Percentiles rank a stretch among this genome's conserved stretches.
Conservation (phyloP, 2,888 invertebrate species). For the Hartigia nigra region DNA sequence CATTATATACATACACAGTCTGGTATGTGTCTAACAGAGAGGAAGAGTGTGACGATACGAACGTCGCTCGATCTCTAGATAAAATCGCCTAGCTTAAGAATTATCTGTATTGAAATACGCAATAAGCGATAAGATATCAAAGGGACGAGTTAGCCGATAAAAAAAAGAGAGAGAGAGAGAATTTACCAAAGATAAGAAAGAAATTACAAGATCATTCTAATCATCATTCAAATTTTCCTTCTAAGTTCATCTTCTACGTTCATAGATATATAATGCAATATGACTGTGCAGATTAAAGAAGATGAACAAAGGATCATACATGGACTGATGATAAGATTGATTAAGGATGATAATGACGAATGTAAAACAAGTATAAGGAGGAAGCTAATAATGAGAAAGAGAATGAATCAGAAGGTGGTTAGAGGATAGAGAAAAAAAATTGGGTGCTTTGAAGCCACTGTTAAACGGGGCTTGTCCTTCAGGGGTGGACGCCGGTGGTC, state of each 20-base stretch:
- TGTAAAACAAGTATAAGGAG: background rate
- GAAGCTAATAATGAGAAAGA: background rate
- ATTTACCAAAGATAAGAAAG: conserved; percentile 10
- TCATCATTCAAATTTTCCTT: background rate
- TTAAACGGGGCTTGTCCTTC: conserved; percentile 32
- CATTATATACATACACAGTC: conserved; percentile 12
- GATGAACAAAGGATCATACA: background rate
- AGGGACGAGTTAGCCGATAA: conserved; percentile 4
- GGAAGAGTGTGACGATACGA: conserved; percentile 10
- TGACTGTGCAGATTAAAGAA: background rate
- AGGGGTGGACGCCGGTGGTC: conserved; percentile 64
- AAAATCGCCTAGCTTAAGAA: background rate
- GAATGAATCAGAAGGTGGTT: background rate
- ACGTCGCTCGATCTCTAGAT: conserved; percentile 25
- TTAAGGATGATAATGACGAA: background rate
- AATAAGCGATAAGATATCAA: background rate
- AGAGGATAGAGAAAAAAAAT: background rate
- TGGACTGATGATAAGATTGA: background rate
- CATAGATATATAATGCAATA: background rate
- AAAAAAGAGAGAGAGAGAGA: background rate
- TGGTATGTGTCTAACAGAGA: conserved; percentile 11
- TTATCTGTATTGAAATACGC: background rate
- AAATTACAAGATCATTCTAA: conserved; percentile 20
- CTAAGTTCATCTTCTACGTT: background rate
- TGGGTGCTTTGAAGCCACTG: conserved; percentile 4